Percentiles rank a stretch among this genome's conserved stretches.
Evolutionary conservation across 2,113 vertebrate genomes (phyloP).

Genomic region (Caranx ignobilis): DNA sequence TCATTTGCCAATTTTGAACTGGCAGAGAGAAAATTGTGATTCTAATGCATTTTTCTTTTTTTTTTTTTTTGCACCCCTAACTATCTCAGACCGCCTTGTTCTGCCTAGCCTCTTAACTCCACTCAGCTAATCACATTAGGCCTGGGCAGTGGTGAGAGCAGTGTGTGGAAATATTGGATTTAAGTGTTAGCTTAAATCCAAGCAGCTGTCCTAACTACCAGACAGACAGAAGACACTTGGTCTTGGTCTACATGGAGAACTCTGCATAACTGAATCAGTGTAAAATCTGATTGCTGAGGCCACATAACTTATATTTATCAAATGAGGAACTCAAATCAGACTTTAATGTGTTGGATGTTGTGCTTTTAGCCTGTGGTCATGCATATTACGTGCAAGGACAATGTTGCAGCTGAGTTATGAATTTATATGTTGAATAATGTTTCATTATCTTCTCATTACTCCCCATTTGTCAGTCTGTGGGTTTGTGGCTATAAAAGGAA

Average conservation of each 20-base stretch:
- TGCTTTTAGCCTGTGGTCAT: background rate
- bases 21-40: no score
- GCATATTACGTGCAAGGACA: background rate
- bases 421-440: constrained; percentile 8
- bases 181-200: background rate
- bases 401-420: background rate
- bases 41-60: no score
- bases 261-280: no score
- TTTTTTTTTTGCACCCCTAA: no score
- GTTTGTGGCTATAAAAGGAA: constrained; percentile 36
- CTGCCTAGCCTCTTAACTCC: no score
- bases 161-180: background rate
- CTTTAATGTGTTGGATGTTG: background rate
- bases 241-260: no score
- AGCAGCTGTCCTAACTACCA: no score
- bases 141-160: no score
- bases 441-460: constrained; percentile 30
- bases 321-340: background rate
- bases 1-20: no score
- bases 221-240: no score
- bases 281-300: no score
- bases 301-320: background rate
- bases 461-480: background rate
- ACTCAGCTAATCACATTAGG: background rate
- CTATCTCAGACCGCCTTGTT: no score